Conservation (phyloP, 1,140 invertebrate genomes). For the Ostrea denselamellosa region DNA sequence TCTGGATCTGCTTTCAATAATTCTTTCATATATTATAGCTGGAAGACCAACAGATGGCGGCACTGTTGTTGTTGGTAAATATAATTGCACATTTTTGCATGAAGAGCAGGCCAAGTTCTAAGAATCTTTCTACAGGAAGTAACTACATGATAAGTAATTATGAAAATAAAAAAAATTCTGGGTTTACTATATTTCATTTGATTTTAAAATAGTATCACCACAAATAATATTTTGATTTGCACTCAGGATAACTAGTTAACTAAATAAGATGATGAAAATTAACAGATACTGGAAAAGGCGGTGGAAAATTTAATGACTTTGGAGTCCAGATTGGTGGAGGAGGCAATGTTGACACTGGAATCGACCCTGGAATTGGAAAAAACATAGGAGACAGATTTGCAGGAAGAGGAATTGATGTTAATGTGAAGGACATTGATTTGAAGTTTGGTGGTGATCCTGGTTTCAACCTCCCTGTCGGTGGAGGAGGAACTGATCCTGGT, state of each 20-base stretch:
- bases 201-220: too few relatives aligned
- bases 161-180: too few relatives aligned
- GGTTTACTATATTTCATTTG: too few relatives aligned
- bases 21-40: neutral
- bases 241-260: too few relatives aligned
- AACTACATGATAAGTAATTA: too few relatives aligned
- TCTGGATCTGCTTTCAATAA: neutral
- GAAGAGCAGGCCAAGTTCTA: too few relatives aligned
- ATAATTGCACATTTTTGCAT: neutral
- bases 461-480: too few relatives aligned
- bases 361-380: neutral
- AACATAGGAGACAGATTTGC: slow-evolving; percentile 20
- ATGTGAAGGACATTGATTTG: too few relatives aligned
- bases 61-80: neutral
- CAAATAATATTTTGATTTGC: too few relatives aligned
- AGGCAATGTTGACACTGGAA: neutral
- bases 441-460: neutral
- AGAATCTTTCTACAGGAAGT: too few relatives aligned
- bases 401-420: neutral
- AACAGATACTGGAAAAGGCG: neutral
- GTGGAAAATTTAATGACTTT: slow-evolving; percentile 16
- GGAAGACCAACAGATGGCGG: neutral
- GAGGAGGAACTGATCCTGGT: neutral
- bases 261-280: neutral
- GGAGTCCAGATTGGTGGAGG: neutral